Evolutionary conservation across 2,113 vertebrate species (phyloP).

Genomic region (Podilymbus podiceps): DNA sequence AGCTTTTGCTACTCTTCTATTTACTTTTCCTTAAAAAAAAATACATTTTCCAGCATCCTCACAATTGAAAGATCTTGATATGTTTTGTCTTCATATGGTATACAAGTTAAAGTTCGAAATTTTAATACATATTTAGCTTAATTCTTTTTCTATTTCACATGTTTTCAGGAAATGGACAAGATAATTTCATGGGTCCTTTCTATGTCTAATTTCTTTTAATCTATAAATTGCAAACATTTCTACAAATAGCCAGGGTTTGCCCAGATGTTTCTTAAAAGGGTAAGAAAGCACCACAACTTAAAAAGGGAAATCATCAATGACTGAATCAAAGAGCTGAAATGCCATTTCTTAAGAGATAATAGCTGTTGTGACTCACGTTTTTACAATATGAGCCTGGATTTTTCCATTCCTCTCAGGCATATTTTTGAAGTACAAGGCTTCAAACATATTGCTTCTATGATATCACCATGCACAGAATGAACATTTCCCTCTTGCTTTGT

Average conservation of each 20-base stretch:
- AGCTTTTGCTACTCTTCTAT: neutral
- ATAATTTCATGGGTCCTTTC: constrained; percentile 2
- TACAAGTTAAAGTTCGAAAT: neutral
- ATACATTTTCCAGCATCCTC: neutral
- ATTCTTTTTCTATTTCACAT: neutral
- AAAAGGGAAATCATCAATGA: constrained; percentile 57
- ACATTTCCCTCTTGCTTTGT: constrained; percentile 39
- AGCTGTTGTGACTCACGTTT: constrained; percentile 47
- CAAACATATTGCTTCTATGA: constrained; percentile 45
- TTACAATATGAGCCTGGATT: constrained; percentile 20
- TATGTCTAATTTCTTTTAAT: constrained; percentile 44
- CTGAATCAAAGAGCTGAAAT: constrained; percentile 41
- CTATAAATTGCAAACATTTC: constrained; percentile 34
- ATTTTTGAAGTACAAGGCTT: constrained; percentile 54
- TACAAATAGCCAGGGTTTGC: constrained; percentile 28
- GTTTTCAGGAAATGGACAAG: constrained; percentile 1
- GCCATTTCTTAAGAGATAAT: constrained; percentile 51
- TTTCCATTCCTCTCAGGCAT: constrained; percentile 50
- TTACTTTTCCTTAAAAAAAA: neutral
- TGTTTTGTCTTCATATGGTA: neutral
- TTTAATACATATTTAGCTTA: neutral
- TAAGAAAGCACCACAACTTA: constrained; percentile 8
- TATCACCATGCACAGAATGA: constrained; percentile 39
- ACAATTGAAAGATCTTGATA: neutral
- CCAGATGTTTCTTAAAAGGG: constrained; percentile 26